A percentile compares a stretch with the other conserved stretches of the same genome.
Evolutionary conservation across 2,797 vertebrate species (phyloP).

Genomic region (Eulemur coronatus): DNA sequence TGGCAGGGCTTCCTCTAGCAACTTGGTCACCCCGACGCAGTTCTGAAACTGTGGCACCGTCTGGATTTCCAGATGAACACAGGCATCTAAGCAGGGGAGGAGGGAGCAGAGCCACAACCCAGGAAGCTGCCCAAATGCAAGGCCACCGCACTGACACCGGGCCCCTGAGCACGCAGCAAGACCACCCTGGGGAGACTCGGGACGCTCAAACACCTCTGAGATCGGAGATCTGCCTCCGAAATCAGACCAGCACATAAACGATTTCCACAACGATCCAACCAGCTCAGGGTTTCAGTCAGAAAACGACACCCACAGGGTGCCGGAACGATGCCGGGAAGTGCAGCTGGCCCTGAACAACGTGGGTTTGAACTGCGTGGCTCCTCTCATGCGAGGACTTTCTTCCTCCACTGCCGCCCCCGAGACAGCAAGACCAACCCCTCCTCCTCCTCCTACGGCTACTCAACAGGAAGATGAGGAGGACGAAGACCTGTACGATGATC

Average conservation of each 20-base stretch:
- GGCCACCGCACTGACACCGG: rapidly evolving
- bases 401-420: neutral
- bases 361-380: neutral
- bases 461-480: rapidly evolving
- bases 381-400: neutral
- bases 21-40: too few species aligned
- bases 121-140: neutral
- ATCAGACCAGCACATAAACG: neutral
- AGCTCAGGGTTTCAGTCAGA: neutral
- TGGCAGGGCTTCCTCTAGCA: neutral
- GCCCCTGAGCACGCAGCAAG: rapidly evolving
- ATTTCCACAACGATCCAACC: neutral
- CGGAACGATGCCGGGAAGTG: neutral
- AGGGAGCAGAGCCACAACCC: neutral
- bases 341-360: neutral
- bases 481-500: neutral
- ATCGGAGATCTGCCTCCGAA: neutral
- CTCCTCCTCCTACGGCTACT: neutral
- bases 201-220: neutral
- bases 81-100: neutral
- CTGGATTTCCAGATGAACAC: neutral
- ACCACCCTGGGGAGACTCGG: neutral
- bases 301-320: neutral
- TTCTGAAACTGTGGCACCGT: neutral
- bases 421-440: neutral